Conservation (phyloP, 2,888 invertebrate genomes). For the Drosophila infuscata region DNA sequence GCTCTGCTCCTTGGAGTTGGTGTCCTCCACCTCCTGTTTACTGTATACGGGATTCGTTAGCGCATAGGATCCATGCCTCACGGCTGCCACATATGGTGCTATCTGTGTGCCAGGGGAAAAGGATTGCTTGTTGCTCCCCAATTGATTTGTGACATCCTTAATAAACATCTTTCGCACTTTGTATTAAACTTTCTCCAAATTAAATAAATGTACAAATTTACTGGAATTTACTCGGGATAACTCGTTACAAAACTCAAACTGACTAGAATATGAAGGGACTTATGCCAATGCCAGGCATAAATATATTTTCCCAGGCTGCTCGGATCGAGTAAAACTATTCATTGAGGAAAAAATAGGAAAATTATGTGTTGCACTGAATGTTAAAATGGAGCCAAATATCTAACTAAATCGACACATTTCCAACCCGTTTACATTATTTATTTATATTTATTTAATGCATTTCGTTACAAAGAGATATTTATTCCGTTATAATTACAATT, state of each 20-base stretch:
- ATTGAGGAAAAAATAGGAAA: neutral
- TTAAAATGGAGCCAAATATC: neutral
- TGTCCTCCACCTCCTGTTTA: slow-evolving; percentile 22
- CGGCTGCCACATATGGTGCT: slow-evolving; percentile 55
- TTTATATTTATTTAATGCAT: neutral
- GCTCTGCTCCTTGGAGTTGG: slow-evolving; percentile 30
- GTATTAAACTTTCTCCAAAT: slow-evolving; percentile 4
- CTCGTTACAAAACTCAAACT: slow-evolving; percentile 23
- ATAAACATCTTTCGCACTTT: slow-evolving; percentile 55
- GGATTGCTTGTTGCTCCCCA: slow-evolving; percentile 1
- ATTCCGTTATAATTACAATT: neutral
- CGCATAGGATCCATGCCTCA: slow-evolving; percentile 57
- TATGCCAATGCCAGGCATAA: neutral
- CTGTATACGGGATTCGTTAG: slow-evolving; percentile 58
- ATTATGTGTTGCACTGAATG: neutral
- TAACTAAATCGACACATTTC: neutral
- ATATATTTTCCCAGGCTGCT: slow-evolving; percentile 17
- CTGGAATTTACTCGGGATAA: slow-evolving; percentile 51
- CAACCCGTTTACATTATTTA: neutral
- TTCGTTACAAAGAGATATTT: neutral
- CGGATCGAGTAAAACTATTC: neutral
- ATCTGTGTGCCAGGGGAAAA: slow-evolving; percentile 5
- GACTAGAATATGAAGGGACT: slow-evolving; percentile 1
- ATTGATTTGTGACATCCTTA: slow-evolving; percentile 38
- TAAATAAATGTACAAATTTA: slow-evolving; percentile 33